phyloP scores from a whole-genome alignment of 2,113 vertebrate genomes.

The Cairina moschata region DNA sequence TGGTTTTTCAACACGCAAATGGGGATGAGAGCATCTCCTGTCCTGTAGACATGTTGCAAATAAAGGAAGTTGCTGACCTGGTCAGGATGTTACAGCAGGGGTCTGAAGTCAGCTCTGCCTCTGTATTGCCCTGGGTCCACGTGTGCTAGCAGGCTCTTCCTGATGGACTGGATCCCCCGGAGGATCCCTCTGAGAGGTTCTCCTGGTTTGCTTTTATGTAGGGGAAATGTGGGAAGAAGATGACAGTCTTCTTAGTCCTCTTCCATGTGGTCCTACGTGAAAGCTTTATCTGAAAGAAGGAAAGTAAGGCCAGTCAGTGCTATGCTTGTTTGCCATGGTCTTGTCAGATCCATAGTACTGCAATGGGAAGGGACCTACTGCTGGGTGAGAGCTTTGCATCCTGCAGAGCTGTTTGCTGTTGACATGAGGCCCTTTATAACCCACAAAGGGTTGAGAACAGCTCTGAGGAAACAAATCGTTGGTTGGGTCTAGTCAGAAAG shows the following conservation, averaged over 20 bases:
- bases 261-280: too few species aligned
- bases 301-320: not conserved
- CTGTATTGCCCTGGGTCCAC: fast-evolving
- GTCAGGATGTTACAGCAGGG: not conserved
- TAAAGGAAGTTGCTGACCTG: not conserved
- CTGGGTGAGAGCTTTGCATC: not conserved
- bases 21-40: not conserved
- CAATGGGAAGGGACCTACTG: not conserved
- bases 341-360: not conserved
- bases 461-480: not conserved
- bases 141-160: not conserved
- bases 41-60: not conserved
- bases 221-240: not conserved
- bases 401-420: not conserved
- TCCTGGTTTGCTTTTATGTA: not conserved
- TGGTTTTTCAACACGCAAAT: not conserved
- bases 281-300: not conserved
- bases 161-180: not conserved
- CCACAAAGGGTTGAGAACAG: not conserved
- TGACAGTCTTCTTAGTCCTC: too few species aligned
- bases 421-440: not conserved
- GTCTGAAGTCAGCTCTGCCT: not conserved
- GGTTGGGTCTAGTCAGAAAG: not conserved
- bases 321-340: not conserved
- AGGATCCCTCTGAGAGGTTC: not conserved